Base-by-base conservation (phyloP, 2,888 invertebrate species). In the Fissipunctia ypsillon region DNA sequence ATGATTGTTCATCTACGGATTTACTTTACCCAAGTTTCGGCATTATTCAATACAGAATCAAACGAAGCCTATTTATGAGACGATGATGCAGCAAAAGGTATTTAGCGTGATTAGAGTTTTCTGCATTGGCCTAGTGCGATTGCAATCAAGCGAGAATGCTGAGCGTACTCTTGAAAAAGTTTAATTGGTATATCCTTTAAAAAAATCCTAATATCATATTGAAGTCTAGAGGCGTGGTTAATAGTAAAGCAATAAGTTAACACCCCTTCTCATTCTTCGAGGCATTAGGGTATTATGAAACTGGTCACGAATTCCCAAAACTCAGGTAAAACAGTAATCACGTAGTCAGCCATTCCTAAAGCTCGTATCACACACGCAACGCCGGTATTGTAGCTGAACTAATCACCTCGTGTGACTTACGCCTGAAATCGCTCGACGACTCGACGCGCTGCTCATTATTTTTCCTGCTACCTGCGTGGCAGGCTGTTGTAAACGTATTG, bases 391-490 rank as follows among this genome's bases (percentile, higher is more conserved):
- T 78, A 80, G 50, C 74, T 67, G 69, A 85, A 86, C 84, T 88
- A 85, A 84, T 88, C 86, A 78, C 82, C 73, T 79, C 82, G 81
- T 84, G 83, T 81, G 71, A 80, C 63, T 80, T 57, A 69, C 69
- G 69, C 50, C 78, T 80, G 73, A 77, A 73, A 61, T 73, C 79
- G 77, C 63, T 77, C 52, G 78, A 22, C 70, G 65, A 50, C 68
- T 88, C 80, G 80, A 88, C 84, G 77, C 79, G 74, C 74, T 75
- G 84, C 87, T 88, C 87, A 88, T 88, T 90, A 88, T 88, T 86
- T 88, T 88, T 84, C 78, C 56, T 68, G 59, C 66, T 16, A 31
- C 63, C 71, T 68, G 63, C 31, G 63, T 59, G 71, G 77, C 12
- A 22, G 57, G 48, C 52, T 57, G 65, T 57, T 66, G 48, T 78